Evolutionary conservation across 2,113 vertebrate genomes (phyloP).

Genomic region (Ceyx melanurus): DNA sequence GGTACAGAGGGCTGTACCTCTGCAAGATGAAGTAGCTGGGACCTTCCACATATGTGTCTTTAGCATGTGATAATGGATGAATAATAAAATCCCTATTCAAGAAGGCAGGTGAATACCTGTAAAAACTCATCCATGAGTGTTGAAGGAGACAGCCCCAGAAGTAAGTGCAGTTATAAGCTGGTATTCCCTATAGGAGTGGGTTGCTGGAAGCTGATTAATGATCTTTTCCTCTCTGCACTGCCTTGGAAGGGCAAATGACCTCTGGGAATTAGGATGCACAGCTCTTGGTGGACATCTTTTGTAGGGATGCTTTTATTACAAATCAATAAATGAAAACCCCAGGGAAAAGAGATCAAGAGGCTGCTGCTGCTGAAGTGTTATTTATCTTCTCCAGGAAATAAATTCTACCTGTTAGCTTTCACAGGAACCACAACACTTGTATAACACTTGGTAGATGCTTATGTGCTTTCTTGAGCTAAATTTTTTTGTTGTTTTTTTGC

Average conservation of each 20-base stretch:
- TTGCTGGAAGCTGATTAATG: not conserved
- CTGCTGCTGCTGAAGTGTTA: not conserved
- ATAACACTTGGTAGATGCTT: not conserved
- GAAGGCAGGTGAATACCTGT: not conserved
- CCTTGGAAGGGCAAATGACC: not conserved
- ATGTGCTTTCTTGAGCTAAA: not conserved
- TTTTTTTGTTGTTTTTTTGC: not conserved
- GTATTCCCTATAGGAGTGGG: not conserved
- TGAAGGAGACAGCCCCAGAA: not conserved
- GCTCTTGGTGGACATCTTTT: not conserved
- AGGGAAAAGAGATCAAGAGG: not conserved
- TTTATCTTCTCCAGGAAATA: conserved; percentile 20
- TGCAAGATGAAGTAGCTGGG: accelerated
- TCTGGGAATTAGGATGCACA: not conserved
- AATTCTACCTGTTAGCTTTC: conserved; percentile 17
- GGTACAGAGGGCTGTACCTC: not conserved
- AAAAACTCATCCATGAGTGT: not conserved
- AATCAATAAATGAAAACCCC: not conserved
- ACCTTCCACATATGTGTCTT: not conserved
- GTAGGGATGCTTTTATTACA: not conserved
- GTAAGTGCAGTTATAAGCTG: no score
- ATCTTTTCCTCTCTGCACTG: not conserved
- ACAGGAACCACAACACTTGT: not conserved
- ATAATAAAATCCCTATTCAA: not conserved
- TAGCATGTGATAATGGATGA: not conserved